Evolutionary conservation across 2,797 vertebrate species (phyloP).

Genomic region (Acrocephalus scirpaceus): DNA sequence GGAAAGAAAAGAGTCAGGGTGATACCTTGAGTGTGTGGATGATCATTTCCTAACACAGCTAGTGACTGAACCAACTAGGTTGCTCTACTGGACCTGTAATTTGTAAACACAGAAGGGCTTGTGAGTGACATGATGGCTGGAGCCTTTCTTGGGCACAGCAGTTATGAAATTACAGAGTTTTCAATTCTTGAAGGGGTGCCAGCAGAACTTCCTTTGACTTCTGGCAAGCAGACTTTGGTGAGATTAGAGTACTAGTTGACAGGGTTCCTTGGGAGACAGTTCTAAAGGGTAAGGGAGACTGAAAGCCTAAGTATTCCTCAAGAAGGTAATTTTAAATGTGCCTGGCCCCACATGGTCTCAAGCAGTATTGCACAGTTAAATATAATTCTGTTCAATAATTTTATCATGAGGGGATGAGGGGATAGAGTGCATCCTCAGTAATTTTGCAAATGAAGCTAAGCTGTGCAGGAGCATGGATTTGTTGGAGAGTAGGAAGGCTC

Average conservation of each 20-base stretch:
- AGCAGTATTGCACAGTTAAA: neutral
- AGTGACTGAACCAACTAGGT: neutral
- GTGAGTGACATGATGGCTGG: neutral
- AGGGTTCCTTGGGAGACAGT: neutral
- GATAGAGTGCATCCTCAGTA: neutral
- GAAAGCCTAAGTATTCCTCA: neutral
- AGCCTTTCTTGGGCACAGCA: neutral
- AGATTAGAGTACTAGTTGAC: neutral
- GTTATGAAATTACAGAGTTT: neutral
- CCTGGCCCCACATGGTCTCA: too few species aligned
- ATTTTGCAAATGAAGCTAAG: neutral
- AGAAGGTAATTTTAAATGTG: neutral
- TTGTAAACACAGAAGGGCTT: neutral
- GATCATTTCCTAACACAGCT: neutral
- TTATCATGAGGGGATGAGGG: neutral
- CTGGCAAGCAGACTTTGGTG: neutral
- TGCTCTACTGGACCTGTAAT: neutral
- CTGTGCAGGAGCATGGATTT: neutral
- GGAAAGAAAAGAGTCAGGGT: neutral
- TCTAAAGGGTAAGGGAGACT: neutral
- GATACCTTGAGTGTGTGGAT: neutral
- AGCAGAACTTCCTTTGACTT: neutral
- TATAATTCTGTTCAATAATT: neutral
- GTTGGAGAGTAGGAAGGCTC: neutral
- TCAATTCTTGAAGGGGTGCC: neutral